Evolutionary conservation across 2,888 invertebrate species (phyloP).

Genomic region (Allolobophora icterica): DNA sequence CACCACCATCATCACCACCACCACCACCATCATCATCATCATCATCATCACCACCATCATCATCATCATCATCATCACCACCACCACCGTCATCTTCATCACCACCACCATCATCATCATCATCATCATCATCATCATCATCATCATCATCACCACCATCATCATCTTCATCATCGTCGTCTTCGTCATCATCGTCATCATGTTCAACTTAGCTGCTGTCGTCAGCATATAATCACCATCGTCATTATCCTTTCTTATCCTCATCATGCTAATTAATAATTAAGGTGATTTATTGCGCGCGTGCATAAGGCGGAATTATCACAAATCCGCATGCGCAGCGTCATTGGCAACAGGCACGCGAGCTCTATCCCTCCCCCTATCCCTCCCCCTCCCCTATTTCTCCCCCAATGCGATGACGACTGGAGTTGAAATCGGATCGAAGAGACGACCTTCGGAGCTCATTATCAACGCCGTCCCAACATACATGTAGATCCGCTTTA

Average conservation of each 20-base stretch:
- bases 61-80: too few relatives aligned
- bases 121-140: too few relatives aligned
- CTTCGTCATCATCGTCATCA: too few relatives aligned
- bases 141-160: too few relatives aligned
- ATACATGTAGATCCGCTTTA: neutral
- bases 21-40: too few relatives aligned
- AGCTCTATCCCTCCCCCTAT: too few relatives aligned
- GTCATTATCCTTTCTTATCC: neutral
- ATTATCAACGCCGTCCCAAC: constrained; percentile 17
- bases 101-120: too few relatives aligned
- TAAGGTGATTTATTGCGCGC: neutral
- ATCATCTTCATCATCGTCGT: too few relatives aligned
- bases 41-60: too few relatives aligned
- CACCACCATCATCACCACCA: too few relatives aligned
- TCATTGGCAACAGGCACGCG: neutral
- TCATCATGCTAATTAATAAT: neutral
- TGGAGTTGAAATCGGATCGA: neutral
- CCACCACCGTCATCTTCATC: too few relatives aligned
- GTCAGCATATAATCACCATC: neutral
- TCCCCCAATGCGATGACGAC: neutral
- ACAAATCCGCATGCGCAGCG: neutral
- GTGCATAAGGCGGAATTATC: neutral
- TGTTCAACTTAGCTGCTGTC: neutral
- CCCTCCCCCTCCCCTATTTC: too few relatives aligned
- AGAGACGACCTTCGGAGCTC: neutral